Evolutionary conservation across 2,113 vertebrate genomes (phyloP).

Genomic region (Boleophthalmus pectinirostris): DNA sequence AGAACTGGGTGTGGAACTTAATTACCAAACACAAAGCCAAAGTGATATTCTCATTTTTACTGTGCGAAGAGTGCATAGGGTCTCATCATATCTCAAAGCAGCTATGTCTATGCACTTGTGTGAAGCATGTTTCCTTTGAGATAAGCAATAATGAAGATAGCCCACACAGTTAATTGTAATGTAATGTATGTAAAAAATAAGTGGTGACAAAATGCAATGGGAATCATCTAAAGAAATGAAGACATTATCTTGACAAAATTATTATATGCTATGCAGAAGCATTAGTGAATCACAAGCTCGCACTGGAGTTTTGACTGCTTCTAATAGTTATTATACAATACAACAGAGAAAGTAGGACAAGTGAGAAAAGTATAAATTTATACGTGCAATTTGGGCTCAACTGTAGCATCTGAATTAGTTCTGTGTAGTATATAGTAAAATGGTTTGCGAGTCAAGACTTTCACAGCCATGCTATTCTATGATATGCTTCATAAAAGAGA

Average conservation of each 20-base stretch:
- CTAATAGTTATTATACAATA: background rate
- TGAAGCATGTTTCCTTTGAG: background rate
- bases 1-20: slow-evolving; percentile 52
- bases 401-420: background rate
- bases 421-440: background rate
- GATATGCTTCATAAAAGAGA: slow-evolving; percentile 37
- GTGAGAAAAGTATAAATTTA: background rate
- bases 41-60: slow-evolving; percentile 23
- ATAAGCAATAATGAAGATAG: slow-evolving; percentile 5
- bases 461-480: slow-evolving; percentile 11
- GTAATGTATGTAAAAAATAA: background rate
- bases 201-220: too few species aligned
- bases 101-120: background rate
- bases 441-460: background rate
- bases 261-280: too few species aligned
- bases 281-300: too few species aligned
- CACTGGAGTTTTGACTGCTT: too few species aligned
- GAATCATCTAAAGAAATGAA: too few species aligned
- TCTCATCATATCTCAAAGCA: background rate
- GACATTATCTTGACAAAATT: too few species aligned
- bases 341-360: background rate
- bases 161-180: background rate
- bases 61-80: background rate
- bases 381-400: background rate
- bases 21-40: slow-evolving; percentile 50